Percentiles rank a stretch among this genome's conserved stretches.
phyloP scores from a whole-genome alignment of 2,888 invertebrate species.

The Drosophila mulleri region DNA sequence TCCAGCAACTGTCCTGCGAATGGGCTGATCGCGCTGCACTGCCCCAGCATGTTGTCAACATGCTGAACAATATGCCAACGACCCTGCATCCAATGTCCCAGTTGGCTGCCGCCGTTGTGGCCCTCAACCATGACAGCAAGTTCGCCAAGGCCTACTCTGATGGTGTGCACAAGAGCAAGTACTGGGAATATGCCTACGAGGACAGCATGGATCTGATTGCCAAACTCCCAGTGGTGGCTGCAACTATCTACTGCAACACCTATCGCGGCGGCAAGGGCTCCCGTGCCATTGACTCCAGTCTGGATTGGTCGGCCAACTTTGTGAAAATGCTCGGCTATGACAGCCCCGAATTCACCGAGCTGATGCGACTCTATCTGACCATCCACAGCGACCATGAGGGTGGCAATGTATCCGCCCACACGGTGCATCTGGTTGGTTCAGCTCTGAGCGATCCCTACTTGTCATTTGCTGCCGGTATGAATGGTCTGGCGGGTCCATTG shows the following conservation, averaged over 20 bases:
- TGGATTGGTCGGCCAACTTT: constrained; percentile 95
- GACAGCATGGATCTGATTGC: constrained; percentile 95
- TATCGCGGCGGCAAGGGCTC: constrained; percentile 89
- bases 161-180: constrained; percentile 89
- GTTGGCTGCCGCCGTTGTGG: constrained; percentile 92
- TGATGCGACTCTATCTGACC: constrained; percentile 93
- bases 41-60: constrained; percentile 92
- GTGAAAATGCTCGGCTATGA: constrained; percentile 92
- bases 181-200: constrained; percentile 93
- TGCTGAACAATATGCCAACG: constrained; percentile 93
- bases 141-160: constrained; percentile 91
- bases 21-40: constrained; percentile 91
- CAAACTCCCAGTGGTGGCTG: constrained; percentile 93
- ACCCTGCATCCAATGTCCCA: constrained; percentile 95
- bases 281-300: constrained; percentile 90
- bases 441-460: constrained; percentile 95
- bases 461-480: constrained; percentile 93
- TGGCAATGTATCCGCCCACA: constrained; percentile 96
- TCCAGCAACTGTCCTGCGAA: constrained; percentile 89
- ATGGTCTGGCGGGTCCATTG: constrained; percentile 94
- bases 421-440: constrained; percentile 94
- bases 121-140: constrained; percentile 93
- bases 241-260: constrained; percentile 93
- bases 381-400: constrained; percentile 95
- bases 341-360: constrained; percentile 89